Evolutionary conservation across 2,797 vertebrate species (phyloP), one percentile per base, ranked within the genome.

Genomic region (Micrastur ruficollis): DNA sequence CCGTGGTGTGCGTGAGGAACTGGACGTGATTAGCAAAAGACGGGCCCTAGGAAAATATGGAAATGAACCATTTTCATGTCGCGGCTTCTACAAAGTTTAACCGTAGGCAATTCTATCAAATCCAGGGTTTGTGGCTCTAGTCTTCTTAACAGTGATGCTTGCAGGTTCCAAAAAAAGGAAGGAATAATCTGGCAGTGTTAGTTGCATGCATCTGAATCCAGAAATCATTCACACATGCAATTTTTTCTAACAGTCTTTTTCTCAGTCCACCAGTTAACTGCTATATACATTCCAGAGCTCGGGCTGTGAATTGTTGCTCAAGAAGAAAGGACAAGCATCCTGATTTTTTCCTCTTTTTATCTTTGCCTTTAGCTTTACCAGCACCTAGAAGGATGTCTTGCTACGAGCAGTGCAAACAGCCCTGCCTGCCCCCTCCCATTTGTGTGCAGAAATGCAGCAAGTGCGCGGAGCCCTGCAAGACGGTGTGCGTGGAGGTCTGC

Each of bases 331-430:
- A 12, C 3, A 0, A 46, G 7, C 2, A 5, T 6, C 46, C 15
- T 55, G 14, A 71, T 29, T 56, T 17, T 40, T 0, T 31, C 32
- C 46, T 86, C 52, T 62, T 55, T 25, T 58, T 67, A 2, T 4
- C 42, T 62, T 36, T 42, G 4, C 15, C 75, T 66, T 34, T 20
- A 61, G 58, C 36, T 34, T 11, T 12, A 6, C 3, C 80, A 4
- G 1, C 40, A 2, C 50, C 58, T 29, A 5, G 12, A n/a, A 61
- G 2, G 16, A 97, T 97, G 96, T 91, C 96, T 36, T 96, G 20
- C 95, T 89, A 78, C 19, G 89, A 97, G 86, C 96, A 97, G 95
- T 23, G 96, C 96, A 97, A 97, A 22, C 96, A 97, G 94, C 95
- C 96, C 81, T 97, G 95, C 81, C 18, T 93, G 84, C 91, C 81